These are phyloP conservation scores for Pelosia muscerda DNA, from an alignment of 2,888 invertebrate species.

Conservation along the genomic window DNA sequence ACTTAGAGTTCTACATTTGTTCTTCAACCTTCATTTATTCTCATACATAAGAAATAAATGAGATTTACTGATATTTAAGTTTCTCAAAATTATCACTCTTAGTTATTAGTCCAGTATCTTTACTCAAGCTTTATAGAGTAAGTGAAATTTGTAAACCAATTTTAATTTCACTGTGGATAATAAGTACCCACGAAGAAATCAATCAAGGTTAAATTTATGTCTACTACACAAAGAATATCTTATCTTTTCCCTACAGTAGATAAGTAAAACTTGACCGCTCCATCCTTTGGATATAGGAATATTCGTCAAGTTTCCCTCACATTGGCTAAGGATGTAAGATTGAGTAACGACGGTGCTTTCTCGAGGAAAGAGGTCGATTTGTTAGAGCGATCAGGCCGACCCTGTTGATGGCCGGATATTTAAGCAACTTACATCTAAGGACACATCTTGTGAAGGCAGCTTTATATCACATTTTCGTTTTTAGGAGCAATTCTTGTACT, in stretches of 20 bases:
- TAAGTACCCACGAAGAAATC: not conserved
- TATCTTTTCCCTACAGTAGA: not conserved
- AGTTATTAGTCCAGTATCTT: no score
- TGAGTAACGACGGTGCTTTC: slow-evolving; percentile 61
- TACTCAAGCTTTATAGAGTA: no score
- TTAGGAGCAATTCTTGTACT: slow-evolving; percentile 30
- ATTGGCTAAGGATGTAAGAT: slow-evolving; percentile 57
- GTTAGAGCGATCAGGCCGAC: slow-evolving; percentile 64
- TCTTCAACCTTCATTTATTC: no score
- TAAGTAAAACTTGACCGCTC: slow-evolving; percentile 43
- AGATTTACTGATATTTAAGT: no score
- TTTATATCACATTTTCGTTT: slow-evolving; percentile 29
- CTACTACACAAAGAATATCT: not conserved
- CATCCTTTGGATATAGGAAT: slow-evolving; percentile 53
- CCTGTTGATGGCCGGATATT: slow-evolving; percentile 63
- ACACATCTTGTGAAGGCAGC: slow-evolving; percentile 40
- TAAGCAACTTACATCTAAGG: slow-evolving; percentile 57
- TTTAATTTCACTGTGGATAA: not conserved
- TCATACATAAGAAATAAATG: not conserved
- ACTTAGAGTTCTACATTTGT: not conserved
- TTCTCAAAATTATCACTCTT: no score
- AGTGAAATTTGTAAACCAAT: no score
- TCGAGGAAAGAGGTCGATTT: slow-evolving; percentile 63
- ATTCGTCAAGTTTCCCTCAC: slow-evolving; percentile 49
- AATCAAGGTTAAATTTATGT: not conserved